Evolutionary conservation across 2,113 vertebrate genomes (phyloP).

Genomic region (Vidua macroura): DNA sequence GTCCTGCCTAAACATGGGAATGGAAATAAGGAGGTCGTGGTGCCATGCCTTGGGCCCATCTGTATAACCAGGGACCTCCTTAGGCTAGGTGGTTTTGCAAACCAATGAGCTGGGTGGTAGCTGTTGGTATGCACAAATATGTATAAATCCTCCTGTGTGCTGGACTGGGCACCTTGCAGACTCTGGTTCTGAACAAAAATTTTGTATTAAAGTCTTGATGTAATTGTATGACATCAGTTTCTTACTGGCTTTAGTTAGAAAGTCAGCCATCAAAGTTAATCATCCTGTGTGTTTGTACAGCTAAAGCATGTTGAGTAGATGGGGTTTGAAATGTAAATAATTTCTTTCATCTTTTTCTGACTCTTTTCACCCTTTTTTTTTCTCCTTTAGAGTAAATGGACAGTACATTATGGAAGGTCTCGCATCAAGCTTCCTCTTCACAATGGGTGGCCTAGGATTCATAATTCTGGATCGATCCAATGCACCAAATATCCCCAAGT

Average conservation of each 20-base stretch:
- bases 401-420: conserved; percentile 99
- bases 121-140: not conserved
- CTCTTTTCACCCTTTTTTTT: not conserved
- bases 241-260: not conserved
- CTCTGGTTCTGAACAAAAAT: not conserved
- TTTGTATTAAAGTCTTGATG: not conserved
- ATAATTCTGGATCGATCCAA: conserved; percentile 98
- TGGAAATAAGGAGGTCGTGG: not conserved
- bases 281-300: not conserved
- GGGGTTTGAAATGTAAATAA: not conserved
- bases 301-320: not conserved
- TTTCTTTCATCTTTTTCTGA: not conserved
- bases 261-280: not conserved
- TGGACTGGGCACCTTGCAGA: not conserved
- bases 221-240: not conserved
- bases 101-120: not conserved
- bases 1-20: rapidly evolving
- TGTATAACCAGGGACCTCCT: not conserved
- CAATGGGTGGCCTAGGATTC: conserved; percentile 97
- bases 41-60: rapidly evolving
- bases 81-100: not conserved
- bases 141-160: not conserved
- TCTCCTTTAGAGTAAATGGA: conserved; percentile 86
- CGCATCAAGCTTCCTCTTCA: conserved; percentile 98
- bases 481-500: conserved; percentile 96